These are phyloP conservation scores for Mobula birostris DNA, from an alignment of 2,113 vertebrate species.

Conservation along the genomic window DNA sequence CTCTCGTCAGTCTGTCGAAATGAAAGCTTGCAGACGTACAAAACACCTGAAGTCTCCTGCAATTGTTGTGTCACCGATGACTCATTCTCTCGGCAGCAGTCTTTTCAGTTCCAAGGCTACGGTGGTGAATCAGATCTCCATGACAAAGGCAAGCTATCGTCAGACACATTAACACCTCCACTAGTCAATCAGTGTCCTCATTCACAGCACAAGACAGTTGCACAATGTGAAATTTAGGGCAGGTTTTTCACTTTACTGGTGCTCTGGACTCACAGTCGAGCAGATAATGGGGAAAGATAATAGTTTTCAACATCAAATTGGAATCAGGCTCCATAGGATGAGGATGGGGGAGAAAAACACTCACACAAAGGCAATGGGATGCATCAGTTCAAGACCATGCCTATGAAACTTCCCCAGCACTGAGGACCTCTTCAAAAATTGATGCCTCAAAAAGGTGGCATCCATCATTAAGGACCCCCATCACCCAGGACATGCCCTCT, in stretches of 20 bases:
- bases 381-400: not conserved
- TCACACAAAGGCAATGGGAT: not conserved
- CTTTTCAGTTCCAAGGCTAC: slow-evolving; percentile 19
- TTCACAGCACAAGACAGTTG: not conserved
- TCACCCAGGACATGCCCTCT: no score
- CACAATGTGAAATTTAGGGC: not conserved
- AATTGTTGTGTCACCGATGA: not conserved
- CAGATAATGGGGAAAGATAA: not conserved
- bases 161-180: not conserved
- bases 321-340: not conserved
- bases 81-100: not conserved
- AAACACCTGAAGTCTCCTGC: not conserved
- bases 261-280: not conserved
- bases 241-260: no score
- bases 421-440: no score
- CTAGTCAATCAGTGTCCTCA: not conserved
- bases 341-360: not conserved
- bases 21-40: not conserved
- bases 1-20: not conserved
- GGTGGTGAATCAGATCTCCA: slow-evolving; percentile 7
- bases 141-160: slow-evolving; percentile 8
- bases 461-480: no score
- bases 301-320: not conserved
- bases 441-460: no score
- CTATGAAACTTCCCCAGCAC: no score